Conservation (phyloP, 2,888 invertebrate species). For the Electrophaes corylata region DNA sequence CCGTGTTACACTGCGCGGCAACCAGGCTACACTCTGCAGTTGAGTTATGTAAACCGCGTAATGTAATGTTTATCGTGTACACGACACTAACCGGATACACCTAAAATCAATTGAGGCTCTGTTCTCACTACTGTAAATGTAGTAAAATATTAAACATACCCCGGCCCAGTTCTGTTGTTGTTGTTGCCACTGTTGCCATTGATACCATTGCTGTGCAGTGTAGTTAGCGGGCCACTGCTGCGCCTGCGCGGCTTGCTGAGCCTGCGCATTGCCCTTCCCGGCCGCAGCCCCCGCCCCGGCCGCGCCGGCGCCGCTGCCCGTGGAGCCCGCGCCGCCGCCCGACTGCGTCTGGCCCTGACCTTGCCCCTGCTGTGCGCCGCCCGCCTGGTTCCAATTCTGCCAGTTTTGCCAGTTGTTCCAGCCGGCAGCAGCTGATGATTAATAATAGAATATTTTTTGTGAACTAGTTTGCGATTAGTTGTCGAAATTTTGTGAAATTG, state of each 20-base stretch:
- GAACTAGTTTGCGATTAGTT: too few relatives aligned
- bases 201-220: constrained; percentile 77
- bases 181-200: constrained; percentile 81
- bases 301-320: constrained; percentile 17
- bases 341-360: constrained; percentile 28
- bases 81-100: too few relatives aligned
- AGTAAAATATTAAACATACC: too few relatives aligned
- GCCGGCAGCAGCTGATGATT: constrained; percentile 11
- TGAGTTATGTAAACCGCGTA: too few relatives aligned
- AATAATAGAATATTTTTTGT: neutral
- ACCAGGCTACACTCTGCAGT: too few relatives aligned
- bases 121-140: too few relatives aligned
- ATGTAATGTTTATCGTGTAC: too few relatives aligned
- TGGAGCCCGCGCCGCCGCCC: constrained; percentile 34
- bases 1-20: too few relatives aligned
- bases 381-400: constrained; percentile 36
- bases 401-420: constrained; percentile 68
- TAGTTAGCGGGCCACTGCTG: constrained; percentile 65
- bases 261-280: neutral
- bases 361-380: constrained; percentile 18
- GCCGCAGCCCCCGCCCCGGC: constrained; percentile 35
- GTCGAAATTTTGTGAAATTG: too few relatives aligned
- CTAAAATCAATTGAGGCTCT: too few relatives aligned
- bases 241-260: neutral
- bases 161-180: constrained; percentile 72